A percentile compares a stretch with the other conserved stretches of the same genome.
phyloP scores from a whole-genome alignment of 35 echinoderm and acorn worm genomes.

The Heliocidaris tuberculata region DNA sequence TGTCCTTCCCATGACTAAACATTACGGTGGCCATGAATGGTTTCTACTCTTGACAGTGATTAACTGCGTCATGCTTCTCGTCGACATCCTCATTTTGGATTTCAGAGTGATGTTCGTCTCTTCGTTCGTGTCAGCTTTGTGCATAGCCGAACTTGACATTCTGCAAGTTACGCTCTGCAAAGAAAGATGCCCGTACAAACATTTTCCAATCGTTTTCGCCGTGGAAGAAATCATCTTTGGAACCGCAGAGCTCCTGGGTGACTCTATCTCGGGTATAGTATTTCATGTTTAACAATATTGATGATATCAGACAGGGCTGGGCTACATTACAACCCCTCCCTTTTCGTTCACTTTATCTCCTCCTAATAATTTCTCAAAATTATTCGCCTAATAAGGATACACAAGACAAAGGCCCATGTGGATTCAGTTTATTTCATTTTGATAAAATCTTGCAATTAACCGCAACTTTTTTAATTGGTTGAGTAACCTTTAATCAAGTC shows the following conservation, averaged over 20 bases:
- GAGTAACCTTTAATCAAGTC: not conserved
- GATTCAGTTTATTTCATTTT: not conserved
- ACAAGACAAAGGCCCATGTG: not conserved
- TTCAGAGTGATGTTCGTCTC: not conserved
- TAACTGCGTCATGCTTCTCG: not conserved
- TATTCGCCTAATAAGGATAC: too few relatives aligned
- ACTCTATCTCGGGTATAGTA: not conserved
- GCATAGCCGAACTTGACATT: not conserved
- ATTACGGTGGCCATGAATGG: not conserved
- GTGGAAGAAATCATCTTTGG: not conserved
- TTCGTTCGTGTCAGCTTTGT: not conserved
- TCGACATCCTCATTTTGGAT: conserved; percentile 8
- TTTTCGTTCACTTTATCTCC: too few relatives aligned
- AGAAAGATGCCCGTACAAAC: not conserved
- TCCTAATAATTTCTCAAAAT: too few relatives aligned
- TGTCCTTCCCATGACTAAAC: not conserved
- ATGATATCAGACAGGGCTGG: not conserved
- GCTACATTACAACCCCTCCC: not conserved
- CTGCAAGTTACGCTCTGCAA: not conserved
- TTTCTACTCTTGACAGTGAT: not conserved
- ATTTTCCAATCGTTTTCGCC: not conserved
- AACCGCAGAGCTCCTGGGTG: not conserved
- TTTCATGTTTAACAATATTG: not conserved
- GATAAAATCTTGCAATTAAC: not conserved
- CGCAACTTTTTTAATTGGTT: not conserved